phyloP scores from a whole-genome alignment of 2,888 invertebrate genomes.

The Nezara viridula region DNA sequence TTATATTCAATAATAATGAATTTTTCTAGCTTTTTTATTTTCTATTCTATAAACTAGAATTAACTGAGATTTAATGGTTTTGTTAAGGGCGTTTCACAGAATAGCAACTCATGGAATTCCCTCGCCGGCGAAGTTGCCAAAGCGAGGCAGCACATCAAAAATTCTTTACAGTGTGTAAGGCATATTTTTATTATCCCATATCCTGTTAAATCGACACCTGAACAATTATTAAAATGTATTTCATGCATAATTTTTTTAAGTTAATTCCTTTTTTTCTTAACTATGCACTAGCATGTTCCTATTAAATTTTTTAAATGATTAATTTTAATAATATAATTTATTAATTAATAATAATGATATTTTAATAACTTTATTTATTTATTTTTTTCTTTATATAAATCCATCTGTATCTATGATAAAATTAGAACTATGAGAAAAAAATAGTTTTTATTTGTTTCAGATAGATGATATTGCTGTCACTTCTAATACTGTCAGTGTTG shows the following conservation, averaged over 20 bases:
- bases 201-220: constrained; percentile 31
- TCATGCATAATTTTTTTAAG: constrained; percentile 3
- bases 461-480: constrained; percentile 77
- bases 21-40: constrained; percentile 24
- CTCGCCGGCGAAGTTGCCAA: constrained; percentile 89
- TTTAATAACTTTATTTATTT: neutral
- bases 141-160: constrained; percentile 86
- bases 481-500: constrained; percentile 71
- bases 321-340: neutral
- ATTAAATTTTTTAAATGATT: neutral
- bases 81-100: constrained; percentile 56
- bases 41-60: constrained; percentile 22
- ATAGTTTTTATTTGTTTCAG: constrained; percentile 69
- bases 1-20: neutral
- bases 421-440: neutral
- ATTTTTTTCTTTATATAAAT: neutral
- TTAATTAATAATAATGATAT: too few species aligned
- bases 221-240: neutral
- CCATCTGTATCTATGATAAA: neutral
- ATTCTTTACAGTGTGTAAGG: constrained; percentile 72
- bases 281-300: constrained; percentile 40
- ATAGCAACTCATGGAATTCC: constrained; percentile 68
- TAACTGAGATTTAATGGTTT: constrained; percentile 47
- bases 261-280: neutral
- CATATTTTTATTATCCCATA: constrained; percentile 63